phyloP scores from a whole-genome alignment of 1,140 invertebrate genomes.

The Drosophila kanapiae region DNA sequence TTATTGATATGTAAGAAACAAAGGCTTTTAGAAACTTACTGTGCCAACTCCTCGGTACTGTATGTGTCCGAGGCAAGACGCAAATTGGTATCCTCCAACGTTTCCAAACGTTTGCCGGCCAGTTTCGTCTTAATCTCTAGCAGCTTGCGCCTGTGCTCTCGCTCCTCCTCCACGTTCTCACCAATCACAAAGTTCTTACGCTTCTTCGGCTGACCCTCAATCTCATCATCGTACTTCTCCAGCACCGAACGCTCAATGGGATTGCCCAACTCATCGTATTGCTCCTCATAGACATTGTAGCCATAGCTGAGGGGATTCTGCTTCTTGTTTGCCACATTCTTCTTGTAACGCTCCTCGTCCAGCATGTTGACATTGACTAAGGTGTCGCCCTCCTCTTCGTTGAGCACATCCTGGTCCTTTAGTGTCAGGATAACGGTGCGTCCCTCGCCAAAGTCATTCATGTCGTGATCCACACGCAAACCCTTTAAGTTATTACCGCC shows the following conservation, averaged over 20 bases:
- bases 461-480: conserved; percentile 94
- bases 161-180: conserved; percentile 85
- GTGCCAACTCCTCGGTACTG: conserved; percentile 92
- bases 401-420: conserved; percentile 96
- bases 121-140: conserved; percentile 87
- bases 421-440: conserved; percentile 95
- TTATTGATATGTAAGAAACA: neutral
- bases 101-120: conserved; percentile 90
- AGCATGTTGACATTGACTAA: conserved; percentile 98
- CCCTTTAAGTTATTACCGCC: conserved; percentile 91
- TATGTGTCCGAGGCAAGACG: conserved; percentile 95
- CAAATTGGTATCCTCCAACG: conserved; percentile 88
- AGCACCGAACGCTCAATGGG: conserved; percentile 90
- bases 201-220: conserved; percentile 90
- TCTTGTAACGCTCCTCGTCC: conserved; percentile 96
- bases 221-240: conserved; percentile 98
- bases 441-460: conserved; percentile 93
- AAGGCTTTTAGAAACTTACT: conserved; percentile 62
- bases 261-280: conserved; percentile 93
- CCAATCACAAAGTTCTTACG: conserved; percentile 93
- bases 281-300: conserved; percentile 95
- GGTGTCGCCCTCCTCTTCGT: conserved; percentile 95
- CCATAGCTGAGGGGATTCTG: conserved; percentile 93
- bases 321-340: conserved; percentile 94
- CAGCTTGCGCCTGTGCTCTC: conserved; percentile 86